These are phyloP conservation scores for Pampusana beccarii DNA, from an alignment of 2,113 vertebrate species.

Conservation along the genomic window DNA sequence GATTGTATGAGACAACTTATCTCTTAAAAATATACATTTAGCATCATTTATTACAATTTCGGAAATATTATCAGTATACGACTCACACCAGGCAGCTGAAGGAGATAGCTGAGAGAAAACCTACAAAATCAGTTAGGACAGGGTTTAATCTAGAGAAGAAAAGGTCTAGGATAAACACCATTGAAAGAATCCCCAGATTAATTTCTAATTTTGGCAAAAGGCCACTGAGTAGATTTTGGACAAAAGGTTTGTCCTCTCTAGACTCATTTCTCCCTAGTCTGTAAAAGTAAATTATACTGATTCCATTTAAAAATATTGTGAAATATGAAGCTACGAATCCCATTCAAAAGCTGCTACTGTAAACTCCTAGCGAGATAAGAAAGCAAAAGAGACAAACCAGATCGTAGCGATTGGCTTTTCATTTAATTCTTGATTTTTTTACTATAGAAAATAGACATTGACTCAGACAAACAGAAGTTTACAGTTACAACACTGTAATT, in stretches of 20 bases:
- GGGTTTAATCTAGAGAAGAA: neutral
- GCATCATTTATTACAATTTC: neutral
- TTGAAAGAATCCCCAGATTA: neutral
- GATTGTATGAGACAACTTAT: accelerated
- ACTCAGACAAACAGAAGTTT: neutral
- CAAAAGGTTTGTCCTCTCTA: neutral
- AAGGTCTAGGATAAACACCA: neutral
- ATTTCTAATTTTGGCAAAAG: neutral
- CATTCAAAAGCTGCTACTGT: neutral
- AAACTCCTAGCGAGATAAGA: neutral
- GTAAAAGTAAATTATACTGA: neutral
- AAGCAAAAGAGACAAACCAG: neutral
- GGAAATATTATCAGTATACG: neutral
- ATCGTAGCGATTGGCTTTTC: neutral
- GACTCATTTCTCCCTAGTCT: neutral
- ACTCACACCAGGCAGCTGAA: neutral
- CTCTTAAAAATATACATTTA: neutral
- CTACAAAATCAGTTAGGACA: neutral
- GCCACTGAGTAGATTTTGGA: neutral
- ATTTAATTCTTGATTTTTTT: neutral
- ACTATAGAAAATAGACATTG: neutral
- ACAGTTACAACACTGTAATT: neutral
- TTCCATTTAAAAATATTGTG: neutral
- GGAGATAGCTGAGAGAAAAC: neutral
- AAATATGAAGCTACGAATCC: neutral